phyloP scores from a whole-genome alignment of 2,113 vertebrate genomes.

The Thermophis baileyi region DNA sequence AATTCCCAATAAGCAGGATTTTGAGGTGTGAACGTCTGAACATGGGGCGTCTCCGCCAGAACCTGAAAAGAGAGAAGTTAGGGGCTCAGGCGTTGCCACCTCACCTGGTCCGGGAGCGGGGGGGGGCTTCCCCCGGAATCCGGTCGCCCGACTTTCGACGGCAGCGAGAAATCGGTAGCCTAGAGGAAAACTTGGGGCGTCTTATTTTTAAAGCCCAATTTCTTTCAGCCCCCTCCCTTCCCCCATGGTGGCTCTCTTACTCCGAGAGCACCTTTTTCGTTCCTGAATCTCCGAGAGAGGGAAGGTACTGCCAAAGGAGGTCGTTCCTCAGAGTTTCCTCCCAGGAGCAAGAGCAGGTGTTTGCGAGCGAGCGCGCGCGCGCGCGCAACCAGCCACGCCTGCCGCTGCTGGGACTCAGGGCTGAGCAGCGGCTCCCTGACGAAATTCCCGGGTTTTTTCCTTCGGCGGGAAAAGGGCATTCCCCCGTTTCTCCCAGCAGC shows the following conservation, averaged over 20 bases:
- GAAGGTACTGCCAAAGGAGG: background rate
- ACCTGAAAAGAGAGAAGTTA: background rate
- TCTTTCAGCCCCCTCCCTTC: background rate
- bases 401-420: background rate
- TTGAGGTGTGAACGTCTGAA: conserved; percentile 27
- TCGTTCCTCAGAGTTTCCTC: background rate
- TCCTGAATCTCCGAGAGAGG: background rate
- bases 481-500: background rate
- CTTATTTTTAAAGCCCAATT: background rate
- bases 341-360: background rate
- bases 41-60: conserved; percentile 23
- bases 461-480: background rate
- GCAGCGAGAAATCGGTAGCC: background rate
- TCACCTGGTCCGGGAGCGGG: background rate
- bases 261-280: background rate
- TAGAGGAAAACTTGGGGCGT: background rate
- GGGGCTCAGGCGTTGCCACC: background rate
- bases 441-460: background rate
- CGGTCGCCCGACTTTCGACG: background rate
- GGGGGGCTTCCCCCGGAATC: background rate
- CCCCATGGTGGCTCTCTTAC: background rate
- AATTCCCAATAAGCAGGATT: conserved; percentile 18
- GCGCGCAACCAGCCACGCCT: background rate
- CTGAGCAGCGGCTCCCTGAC: background rate
- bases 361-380: background rate